Conservation (phyloP, 2,888 invertebrate genomes). For the Ormia ochracea region DNA sequence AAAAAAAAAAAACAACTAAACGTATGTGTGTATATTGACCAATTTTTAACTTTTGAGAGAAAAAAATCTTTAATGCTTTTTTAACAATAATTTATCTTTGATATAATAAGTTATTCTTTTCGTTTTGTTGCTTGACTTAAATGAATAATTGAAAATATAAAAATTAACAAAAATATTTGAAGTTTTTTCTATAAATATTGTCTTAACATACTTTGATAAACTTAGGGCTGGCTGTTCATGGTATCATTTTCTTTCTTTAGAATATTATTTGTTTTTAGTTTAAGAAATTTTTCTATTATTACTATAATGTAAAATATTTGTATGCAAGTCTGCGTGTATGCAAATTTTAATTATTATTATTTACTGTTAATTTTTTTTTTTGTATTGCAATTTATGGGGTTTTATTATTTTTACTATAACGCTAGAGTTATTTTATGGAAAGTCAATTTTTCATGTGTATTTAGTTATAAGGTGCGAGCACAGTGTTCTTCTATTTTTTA, state of each 20-base stretch:
- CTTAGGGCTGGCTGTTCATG: conserved; percentile 46
- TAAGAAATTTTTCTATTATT: conserved; percentile 62
- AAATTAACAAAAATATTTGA: conserved; percentile 46
- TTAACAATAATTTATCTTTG: conserved; percentile 42
- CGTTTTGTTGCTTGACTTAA: conserved; percentile 46
- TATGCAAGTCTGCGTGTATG: conserved; percentile 49
- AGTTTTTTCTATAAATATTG: conserved; percentile 50
- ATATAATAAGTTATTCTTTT: conserved; percentile 24
- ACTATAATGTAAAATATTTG: conserved; percentile 22
- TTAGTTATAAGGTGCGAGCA: conserved; percentile 40
- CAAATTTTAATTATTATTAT: conserved; percentile 54
- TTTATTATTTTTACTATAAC: conserved; percentile 34
- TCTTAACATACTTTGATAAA: conserved; percentile 55
- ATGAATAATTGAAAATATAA: conserved; percentile 32
- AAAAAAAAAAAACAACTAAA: conserved; percentile 34
- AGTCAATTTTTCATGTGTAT: background rate
- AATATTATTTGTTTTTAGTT: conserved; percentile 52
- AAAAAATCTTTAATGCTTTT: conserved; percentile 36
- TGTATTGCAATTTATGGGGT: conserved; percentile 60
- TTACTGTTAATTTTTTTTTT: conserved; percentile 51
- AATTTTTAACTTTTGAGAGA: conserved; percentile 17
- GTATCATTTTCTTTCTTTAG: conserved; percentile 45
- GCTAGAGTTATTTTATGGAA: conserved; percentile 25
- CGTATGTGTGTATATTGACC: conserved; percentile 7
- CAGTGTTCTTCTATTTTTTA: conserved; percentile 12